Base-by-base conservation (phyloP, 2,797 vertebrate genomes). In the Neosalanx taihuensis region DNA sequence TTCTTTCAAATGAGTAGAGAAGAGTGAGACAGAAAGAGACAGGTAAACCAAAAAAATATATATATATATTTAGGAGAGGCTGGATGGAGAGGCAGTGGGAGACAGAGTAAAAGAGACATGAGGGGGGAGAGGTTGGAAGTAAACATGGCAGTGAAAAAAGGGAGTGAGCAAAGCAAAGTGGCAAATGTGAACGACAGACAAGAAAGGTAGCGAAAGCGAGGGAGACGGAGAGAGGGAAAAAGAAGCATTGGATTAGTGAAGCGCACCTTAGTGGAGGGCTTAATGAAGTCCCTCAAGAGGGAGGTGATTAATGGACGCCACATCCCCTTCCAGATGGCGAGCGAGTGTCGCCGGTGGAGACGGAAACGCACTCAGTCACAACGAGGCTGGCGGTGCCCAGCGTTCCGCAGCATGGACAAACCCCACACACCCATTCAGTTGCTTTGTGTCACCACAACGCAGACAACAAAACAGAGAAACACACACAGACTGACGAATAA, bases 231-330 rank as follows among this genome's bases (percentile, higher is more conserved):
- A 53, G 29, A 64, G 62, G 12, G 23, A 30, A 49, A 17, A 66
- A 23, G 41, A 64, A 62, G 64, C 56, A 65, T 59, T 26, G 35
- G 29, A 66, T 58, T 37, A 69, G 62, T 65, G 49, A 33, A 64
- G 41, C 37, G 37, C 62, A 65, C 18, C 59, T 33, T 18, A 7
- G 20, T 18, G 31, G 31, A 56, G 67, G 69, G 66, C 71, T 53
- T 72, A 70, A 20, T 15, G 46, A 65, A 64, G 53, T 49, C 71
- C 65, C 74, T 59, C 70, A 58, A 64, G 67, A 41, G 57, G 56
- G 18, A 51, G 61, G 37, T 69, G 75, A 76, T 66, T 76, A 70
- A 72, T 62, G 63, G 75, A 30, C 61, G 6, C 64, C 53, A 10
- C 6, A 15, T 53, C 15, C n/a, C 67, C 56, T 41, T 64, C 61